Evolutionary conservation across 92 coral and sea anemone genomes (phyloP), one percentile per base, ranked within the genome.

Genomic region (Palythoa heliodiscus): DNA sequence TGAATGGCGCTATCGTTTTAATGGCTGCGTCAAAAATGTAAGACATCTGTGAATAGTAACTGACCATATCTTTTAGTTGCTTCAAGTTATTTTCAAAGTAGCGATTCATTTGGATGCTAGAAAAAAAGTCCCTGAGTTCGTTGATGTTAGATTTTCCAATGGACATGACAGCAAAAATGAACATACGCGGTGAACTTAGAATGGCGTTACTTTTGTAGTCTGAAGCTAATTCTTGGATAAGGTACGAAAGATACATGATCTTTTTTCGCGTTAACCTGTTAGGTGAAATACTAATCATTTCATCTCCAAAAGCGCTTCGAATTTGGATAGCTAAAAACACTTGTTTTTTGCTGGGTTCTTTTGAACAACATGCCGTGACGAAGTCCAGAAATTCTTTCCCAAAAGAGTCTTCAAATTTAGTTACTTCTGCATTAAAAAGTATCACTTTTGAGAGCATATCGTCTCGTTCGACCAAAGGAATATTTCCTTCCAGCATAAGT

Each of bases 341-440:
- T 68, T 68, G 72, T 20, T 68, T 68, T 68, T 11, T 68, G 7
- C 72, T 68, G 15, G 72, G 72, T 68, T n/a, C 72, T 68, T 68
- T 68, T 1, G 72, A 68, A 12, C 72, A 68, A 8, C 72, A 68
- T 5, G 11, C 72, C 72, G n/a, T 68, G 13, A 68, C 20, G 10
- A 68, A 22, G 6, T 68, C 72, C 1, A 68, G 5, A 2, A 68
- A 10, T 20, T 68, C 72, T n/a, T 68, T 68, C 3, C 72, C 72
- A 20, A 68, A 68, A 68, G 72, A 68, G 2, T 68, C 72, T 29
- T 68, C 72, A 37, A 68, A 68, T 68, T 68, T 68, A 2, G 72
- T 68, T 6, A 68, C 72, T 68, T 68, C 72, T 15, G 72, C 15
- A 15, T 68, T 68, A 20, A 68, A 68, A 68, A 68, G 72, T 5